Base-by-base conservation (phyloP, 30 jellyfish, hydroid and myxozoan species). In the Aurelia sp. region DNA sequence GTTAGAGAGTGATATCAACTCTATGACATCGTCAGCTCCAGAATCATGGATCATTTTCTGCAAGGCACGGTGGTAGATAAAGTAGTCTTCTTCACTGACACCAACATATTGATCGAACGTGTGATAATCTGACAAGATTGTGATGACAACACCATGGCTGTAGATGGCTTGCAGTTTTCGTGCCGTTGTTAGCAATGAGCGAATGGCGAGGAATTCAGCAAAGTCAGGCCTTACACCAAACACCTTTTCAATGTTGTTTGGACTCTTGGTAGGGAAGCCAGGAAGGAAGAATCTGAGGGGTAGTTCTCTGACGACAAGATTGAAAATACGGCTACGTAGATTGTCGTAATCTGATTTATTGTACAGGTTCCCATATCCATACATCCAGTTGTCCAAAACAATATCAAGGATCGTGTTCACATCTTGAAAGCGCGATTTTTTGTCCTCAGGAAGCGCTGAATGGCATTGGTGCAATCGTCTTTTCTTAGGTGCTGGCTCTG, bases 251-350 rank as follows among this genome's bases (percentile, higher is more conserved):
- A 40, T 18, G 13, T 65, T 72, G 68, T 84, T 84, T 47, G 87
- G 22, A 40, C 93, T 84, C 53, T 84, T 84, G 69, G 67, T n/a
- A 3, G 93, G 93, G 68, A 84, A 84, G 23, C 83, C 93, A 22
- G 93, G 93, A 23, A 84, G 19, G 57, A 84, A 73, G 82, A 84
- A 84, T 23, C 37, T 61, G 11, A 84, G 61, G 13, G 87, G 83
- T 52, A 63, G 53, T 0, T 47, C 44, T 17, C 66, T 47, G 27
- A 27, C 13, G 35, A 51, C 80, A 6, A 73, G 55, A 19, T 60
- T n/a, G n/a, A 23, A 41, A 68, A 84, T 47, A 16, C 73, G 60
- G 44, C 62, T 66, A 11, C 44, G 20, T 23, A 84, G 87, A 11
- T 44, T 12, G 13, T 16, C 41, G 33, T 66, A 84, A 33, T 84